Evolutionary conservation across 1,140 invertebrate species (phyloP).

Genomic region (Copidosoma floridanum): DNA sequence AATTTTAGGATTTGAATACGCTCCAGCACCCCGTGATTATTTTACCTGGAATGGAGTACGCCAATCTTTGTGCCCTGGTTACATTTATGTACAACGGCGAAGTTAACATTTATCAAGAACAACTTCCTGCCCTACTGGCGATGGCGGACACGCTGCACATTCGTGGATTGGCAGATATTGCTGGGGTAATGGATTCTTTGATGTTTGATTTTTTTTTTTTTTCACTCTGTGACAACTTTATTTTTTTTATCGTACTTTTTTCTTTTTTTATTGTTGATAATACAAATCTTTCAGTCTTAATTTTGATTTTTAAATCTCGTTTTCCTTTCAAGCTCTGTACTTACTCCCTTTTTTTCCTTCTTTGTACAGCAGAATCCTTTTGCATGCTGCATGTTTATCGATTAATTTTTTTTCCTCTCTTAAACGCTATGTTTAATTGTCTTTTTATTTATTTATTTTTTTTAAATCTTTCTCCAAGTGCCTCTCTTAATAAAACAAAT

Average conservation of each 20-base stretch:
- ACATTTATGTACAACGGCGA: constrained; percentile 92
- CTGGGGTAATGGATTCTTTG: too few species aligned
- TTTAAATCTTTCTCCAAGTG: background rate
- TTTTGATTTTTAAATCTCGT: background rate
- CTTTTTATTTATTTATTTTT: too few species aligned
- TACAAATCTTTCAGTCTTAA: background rate
- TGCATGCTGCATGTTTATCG: constrained; percentile 26
- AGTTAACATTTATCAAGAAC: constrained; percentile 81
- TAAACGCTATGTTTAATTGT: too few species aligned
- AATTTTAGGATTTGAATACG: constrained; percentile 64
- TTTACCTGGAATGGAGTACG: constrained; percentile 75
- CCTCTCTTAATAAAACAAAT: background rate
- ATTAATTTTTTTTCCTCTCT: constrained; percentile 9
- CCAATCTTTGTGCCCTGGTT: constrained; percentile 77
- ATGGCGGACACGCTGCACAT: constrained; percentile 84
- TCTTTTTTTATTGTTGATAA: background rate
- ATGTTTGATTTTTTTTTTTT: constrained; percentile 24
- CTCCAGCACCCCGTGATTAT: constrained; percentile 81
- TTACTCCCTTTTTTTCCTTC: background rate
- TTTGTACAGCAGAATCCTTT: too few species aligned
- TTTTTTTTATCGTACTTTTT: constrained; percentile 6
- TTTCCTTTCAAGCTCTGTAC: background rate
- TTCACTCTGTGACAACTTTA: too few species aligned
- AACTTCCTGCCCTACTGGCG: constrained; percentile 76
- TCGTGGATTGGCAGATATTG: constrained; percentile 80